These are phyloP conservation scores for Oncorhynchus kisutch DNA, from an alignment of 2,113 vertebrate species.

Conservation along the genomic window DNA sequence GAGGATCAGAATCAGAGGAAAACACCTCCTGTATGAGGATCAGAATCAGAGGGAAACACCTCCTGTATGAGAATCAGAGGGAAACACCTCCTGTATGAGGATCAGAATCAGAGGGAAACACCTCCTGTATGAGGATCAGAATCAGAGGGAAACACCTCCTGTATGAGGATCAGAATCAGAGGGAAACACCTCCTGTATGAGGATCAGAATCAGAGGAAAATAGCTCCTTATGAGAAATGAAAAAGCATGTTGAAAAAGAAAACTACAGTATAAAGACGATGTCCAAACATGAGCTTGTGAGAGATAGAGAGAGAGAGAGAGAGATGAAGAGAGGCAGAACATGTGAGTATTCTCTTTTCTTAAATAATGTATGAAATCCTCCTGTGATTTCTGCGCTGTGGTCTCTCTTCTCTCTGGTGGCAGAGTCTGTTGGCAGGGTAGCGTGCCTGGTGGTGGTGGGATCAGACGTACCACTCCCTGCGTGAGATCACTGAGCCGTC, in stretches of 20 bases:
- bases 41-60: no score
- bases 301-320: not conserved
- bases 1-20: constrained; percentile 19
- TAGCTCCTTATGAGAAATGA: no score
- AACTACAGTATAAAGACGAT: constrained; percentile 17
- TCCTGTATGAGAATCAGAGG: no score
- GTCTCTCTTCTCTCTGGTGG: not conserved
- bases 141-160: constrained; percentile 21
- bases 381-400: constrained; percentile 1
- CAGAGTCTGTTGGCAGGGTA: not conserved
- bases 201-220: no score
- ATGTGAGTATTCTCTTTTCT: constrained; percentile 6
- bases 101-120: no score
- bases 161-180: not conserved
- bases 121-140: not conserved
- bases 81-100: no score
- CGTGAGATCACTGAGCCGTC: constrained; percentile 98
- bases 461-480: constrained; percentile 95
- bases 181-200: no score
- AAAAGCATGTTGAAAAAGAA: not conserved
- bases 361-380: constrained; percentile 27
- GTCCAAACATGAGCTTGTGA: constrained; percentile 3
- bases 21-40: not conserved
- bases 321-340: not conserved
- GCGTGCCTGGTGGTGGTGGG: not conserved